Base-by-base conservation (phyloP, 2,888 invertebrate genomes). In the Anarsia innoxiella region DNA sequence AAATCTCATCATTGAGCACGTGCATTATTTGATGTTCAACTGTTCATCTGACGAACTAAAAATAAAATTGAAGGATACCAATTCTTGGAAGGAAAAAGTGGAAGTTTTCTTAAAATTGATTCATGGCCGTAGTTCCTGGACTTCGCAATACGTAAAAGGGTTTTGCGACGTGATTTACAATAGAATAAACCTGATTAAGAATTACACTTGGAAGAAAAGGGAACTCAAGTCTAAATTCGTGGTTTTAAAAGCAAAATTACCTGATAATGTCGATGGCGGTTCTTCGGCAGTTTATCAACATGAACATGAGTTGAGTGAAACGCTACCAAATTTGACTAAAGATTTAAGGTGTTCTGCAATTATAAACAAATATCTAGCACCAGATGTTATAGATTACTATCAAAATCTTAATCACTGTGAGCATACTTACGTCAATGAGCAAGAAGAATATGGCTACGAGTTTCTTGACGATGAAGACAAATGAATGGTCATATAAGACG, bases 391-490 rank as follows among this genome's bases (percentile, higher is more conserved):
- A 2, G 45, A 62, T 2, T 35, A 23, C 1, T 70, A 55, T 28
- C 39, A 56, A 2, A 46, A 46, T 1, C 52, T 37, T 26, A 70
- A 68, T 32, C 51, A 58, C 2, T 70, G 70, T 16, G 57, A 62
- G 1, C n/a, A n/a, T n/a, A 42, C 46, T 4, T 3, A 19, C 3
- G 19, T 19, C 19, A 19, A 5, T 8, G 8, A 19, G 3, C 3
- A 3, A 5, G 3, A 3, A 5, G 19, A 19, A 19, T 5, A 3
- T 19, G 3, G 3, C 19, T 5, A 19, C 19, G 19, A n/a, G n/a
- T n/a, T 19, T 19, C 4, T 19, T 19, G 19, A 19, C 8, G 19
- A 19, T 19, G 19, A 19, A 8, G 19, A 19, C 8, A 19, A 3
- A 19, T 19, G 4, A 19, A 19, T n/a, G n/a, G n/a, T 19, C 19